Conservation (phyloP, 35 echinoderm and acorn worm genomes). For the Lytechinus pictus region DNA sequence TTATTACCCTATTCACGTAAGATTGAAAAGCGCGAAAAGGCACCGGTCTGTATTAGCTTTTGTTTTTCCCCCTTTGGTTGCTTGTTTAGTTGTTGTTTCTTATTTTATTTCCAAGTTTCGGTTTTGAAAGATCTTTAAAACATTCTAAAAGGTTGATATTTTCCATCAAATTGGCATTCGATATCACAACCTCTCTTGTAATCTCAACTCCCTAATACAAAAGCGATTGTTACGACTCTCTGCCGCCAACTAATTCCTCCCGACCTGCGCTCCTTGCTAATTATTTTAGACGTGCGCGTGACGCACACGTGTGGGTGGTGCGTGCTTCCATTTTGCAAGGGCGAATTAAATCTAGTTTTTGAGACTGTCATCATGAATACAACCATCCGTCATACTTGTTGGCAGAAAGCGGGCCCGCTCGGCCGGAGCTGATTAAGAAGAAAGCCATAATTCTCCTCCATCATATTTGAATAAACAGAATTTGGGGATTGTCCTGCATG, state of each 20-base stretch:
- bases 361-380: conserved; percentile 24
- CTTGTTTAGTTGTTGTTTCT: too few relatives aligned
- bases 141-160: too few relatives aligned
- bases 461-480: conserved; percentile 43
- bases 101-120: not conserved
- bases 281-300: conserved; percentile 33
- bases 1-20: too few relatives aligned
- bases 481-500: conserved; percentile 9
- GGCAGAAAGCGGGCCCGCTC: conserved; percentile 8
- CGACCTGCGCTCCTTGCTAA: not conserved
- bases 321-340: conserved; percentile 17
- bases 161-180: not conserved
- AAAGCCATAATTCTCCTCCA: conserved; percentile 31
- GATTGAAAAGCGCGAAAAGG: too few relatives aligned
- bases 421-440: not conserved
- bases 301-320: conserved; percentile 26
- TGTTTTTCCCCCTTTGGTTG: too few relatives aligned
- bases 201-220: not conserved
- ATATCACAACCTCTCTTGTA: too few relatives aligned
- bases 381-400: conserved; percentile 44
- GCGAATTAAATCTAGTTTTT: conserved; percentile 46
- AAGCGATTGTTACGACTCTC: not conserved
- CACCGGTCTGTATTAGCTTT: too few relatives aligned
- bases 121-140: too few relatives aligned
- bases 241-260: not conserved